Evolutionary conservation across 2,113 vertebrate species (phyloP), one percentile per base, ranked within the genome.

Genomic region (Labrus mixtus): DNA sequence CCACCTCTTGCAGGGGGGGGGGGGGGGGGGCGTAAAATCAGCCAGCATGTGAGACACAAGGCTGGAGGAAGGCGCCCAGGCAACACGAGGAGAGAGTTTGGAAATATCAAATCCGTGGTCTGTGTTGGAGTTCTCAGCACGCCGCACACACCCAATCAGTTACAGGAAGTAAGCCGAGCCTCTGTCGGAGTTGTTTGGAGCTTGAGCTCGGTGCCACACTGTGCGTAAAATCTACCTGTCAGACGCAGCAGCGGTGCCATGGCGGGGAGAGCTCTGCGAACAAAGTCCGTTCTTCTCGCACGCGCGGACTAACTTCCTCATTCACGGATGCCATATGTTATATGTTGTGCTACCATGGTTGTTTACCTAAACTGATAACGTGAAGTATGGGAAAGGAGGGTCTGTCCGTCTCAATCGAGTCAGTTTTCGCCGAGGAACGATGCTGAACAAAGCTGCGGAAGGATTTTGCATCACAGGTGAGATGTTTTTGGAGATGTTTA

Each of bases 221-320:
- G 89, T 82, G 90, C 89, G 90, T 90, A 90, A 93, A 89, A 80
- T 79, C 74, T 53, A 85, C 82, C 81, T 67, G 82, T 71, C 87
- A 57, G 71, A 81, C 79, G 81, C 83, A 62, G 82, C 80, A 7
- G 78, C 76, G 69, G 83, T 77, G 83, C 72, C 81, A 85, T 79
- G 67, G 75, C 75, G 45, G 59, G 20, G 64, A 72, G 57, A 65
- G 59, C 77, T 68, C 82, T 13, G 65, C 59, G 70, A 10, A 56
- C 79, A 41, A 79, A 86, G 73, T 84, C 84, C 75, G 17, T 1
- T 33, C 45, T 25, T 0, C 45, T 43, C 0, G 9, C 55, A 55
- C 79, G 19, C 69, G 45, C 62, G 74, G 79, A 84, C 19, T 75
- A 54, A 80, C 46, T 67, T 68, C 41, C 22, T 51, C 16, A 36